Percentiles rank a stretch among this genome's conserved stretches.
These are phyloP conservation scores for Junonia oenone DNA, from an alignment of 2,888 invertebrate species.

Conservation along the genomic window DNA sequence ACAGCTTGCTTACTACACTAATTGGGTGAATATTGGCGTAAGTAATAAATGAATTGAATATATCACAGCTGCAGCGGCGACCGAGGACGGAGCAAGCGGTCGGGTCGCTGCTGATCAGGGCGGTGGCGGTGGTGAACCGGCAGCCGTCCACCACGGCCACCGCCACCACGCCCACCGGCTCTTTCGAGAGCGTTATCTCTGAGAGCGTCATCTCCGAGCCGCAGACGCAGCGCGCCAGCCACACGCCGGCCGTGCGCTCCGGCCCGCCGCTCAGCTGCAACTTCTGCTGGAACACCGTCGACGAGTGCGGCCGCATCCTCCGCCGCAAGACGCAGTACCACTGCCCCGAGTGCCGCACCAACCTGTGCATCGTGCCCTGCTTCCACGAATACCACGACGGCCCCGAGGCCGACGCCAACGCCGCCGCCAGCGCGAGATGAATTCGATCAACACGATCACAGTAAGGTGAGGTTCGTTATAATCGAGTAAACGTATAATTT, in stretches of 20 bases:
- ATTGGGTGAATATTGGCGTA: background rate
- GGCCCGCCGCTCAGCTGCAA: conserved; percentile 93
- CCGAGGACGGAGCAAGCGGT: conserved; percentile 39
- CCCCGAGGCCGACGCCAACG: conserved; percentile 43
- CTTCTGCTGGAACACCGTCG: conserved; percentile 94
- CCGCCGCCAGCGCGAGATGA: conserved; percentile 48
- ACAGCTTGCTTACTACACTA: background rate
- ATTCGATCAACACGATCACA: background rate
- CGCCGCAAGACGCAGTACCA: conserved; percentile 93
- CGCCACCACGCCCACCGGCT: conserved; percentile 22
- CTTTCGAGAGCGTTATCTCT: conserved; percentile 11
- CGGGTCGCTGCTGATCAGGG: conserved; percentile 48
- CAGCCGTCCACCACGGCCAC: conserved; percentile 36
- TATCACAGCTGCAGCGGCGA: conserved; percentile 38
- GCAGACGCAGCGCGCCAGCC: conserved; percentile 81
- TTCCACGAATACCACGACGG: conserved; percentile 91
- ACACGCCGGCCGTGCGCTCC: conserved; percentile 89
- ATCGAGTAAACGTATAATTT: background rate
- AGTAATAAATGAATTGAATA: background rate
- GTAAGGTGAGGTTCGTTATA: background rate
- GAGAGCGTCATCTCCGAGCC: conserved; percentile 13
- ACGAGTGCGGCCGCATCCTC: conserved; percentile 88
- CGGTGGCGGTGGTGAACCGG: conserved; percentile 45
- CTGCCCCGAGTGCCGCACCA: conserved; percentile 93
- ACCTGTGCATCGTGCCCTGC: conserved; percentile 93